phyloP scores from a whole-genome alignment of 2,888 invertebrate species.

The Cerastis rubricosa region DNA sequence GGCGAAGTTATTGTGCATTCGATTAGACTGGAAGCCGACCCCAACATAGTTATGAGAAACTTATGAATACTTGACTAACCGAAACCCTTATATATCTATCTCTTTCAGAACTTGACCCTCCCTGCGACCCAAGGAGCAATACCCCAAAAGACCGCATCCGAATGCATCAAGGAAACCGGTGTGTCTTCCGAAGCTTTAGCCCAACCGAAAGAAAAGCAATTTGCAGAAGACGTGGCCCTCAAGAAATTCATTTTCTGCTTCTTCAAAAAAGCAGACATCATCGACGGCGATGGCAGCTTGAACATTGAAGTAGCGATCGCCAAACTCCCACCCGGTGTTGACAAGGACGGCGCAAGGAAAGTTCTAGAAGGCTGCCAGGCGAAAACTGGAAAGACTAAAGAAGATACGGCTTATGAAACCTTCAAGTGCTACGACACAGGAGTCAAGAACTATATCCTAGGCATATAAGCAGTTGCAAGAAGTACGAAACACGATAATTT shows the following conservation, averaged over 20 bases:
- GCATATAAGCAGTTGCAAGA: slow-evolving; percentile 24
- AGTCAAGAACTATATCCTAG: slow-evolving; percentile 79
- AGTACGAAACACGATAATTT: slow-evolving; percentile 8
- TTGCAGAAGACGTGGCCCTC: slow-evolving; percentile 82
- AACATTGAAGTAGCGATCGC: slow-evolving; percentile 83
- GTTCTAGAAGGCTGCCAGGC: slow-evolving; percentile 83
- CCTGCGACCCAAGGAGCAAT: slow-evolving; percentile 70
- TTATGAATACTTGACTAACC: neutral
- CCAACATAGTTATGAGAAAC: no score
- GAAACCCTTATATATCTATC: neutral
- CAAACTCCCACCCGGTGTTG: slow-evolving; percentile 82
- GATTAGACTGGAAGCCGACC: no score
- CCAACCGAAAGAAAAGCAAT: slow-evolving; percentile 83
- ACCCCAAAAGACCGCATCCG: slow-evolving; percentile 72
- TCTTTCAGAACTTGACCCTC: slow-evolving; percentile 42
- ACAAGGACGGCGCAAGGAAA: slow-evolving; percentile 80
- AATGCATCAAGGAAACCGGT: slow-evolving; percentile 82
- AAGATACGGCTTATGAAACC: slow-evolving; percentile 83
- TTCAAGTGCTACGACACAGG: slow-evolving; percentile 85
- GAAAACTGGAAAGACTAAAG: slow-evolving; percentile 80
- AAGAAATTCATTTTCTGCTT: slow-evolving; percentile 88
- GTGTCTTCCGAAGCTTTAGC: slow-evolving; percentile 79
- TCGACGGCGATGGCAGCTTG: slow-evolving; percentile 80
- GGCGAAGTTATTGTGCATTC: no score
- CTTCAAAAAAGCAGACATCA: slow-evolving; percentile 83